These are phyloP conservation scores for Hypomesus transpacificus DNA, from an alignment of 2,113 vertebrate species.

Conservation along the genomic window DNA sequence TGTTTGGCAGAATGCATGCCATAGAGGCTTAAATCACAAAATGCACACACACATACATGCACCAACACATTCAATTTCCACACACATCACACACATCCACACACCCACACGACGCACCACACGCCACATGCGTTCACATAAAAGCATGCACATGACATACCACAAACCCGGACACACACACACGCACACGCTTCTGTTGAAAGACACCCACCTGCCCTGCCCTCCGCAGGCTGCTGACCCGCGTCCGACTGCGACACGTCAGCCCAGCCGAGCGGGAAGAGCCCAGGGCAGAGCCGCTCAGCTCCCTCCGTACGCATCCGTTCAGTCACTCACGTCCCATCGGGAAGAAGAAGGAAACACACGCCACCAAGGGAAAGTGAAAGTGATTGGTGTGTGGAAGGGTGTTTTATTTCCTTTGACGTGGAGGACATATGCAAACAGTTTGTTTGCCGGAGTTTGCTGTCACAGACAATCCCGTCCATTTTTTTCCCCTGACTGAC, in stretches of 20 bases:
- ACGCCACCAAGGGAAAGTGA: not conserved
- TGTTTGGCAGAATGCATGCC: conserved; percentile 39
- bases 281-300: conserved; percentile 10
- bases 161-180: not conserved
- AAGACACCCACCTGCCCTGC: conserved; percentile 53
- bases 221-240: conserved; percentile 34
- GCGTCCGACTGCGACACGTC: conserved; percentile 36
- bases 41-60: not conserved
- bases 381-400: not conserved
- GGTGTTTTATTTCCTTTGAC: conserved; percentile 4
- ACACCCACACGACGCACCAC: not conserved
- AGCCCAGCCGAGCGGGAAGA: conserved; percentile 39
- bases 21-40: conserved; percentile 28
- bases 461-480: not conserved
- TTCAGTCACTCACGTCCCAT: conserved; percentile 25
- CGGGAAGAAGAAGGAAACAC: not conserved
- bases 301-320: conserved; percentile 17
- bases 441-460: not conserved
- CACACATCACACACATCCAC: not conserved
- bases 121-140: not conserved
- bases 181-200: not conserved
- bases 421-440: no score
- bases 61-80: not conserved
- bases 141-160: not conserved
- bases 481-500: no score